Evolutionary conservation across 2,113 vertebrate genomes (phyloP).

Genomic region (Megaceryle torquata): DNA sequence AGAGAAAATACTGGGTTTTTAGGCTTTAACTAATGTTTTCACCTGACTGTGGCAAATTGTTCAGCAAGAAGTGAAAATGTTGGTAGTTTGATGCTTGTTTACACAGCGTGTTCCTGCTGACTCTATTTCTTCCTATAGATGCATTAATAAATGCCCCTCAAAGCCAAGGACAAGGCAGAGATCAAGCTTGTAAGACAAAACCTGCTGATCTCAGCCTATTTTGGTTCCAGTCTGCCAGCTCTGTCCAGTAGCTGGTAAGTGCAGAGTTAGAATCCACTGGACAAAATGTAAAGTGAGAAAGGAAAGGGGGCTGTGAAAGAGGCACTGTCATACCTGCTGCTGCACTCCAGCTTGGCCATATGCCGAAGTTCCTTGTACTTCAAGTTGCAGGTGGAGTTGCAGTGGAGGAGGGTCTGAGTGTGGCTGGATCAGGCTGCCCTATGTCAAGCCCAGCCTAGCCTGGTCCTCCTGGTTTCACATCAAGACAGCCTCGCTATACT

Average conservation of each 20-base stretch:
- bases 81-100: conserved; percentile 20
- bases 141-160: background rate
- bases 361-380: background rate
- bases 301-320: background rate
- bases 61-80: background rate
- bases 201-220: background rate
- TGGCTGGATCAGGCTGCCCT: background rate
- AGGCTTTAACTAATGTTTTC: background rate
- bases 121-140: background rate
- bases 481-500: conserved; percentile 22
- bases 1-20: background rate
- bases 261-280: background rate
- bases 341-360: background rate
- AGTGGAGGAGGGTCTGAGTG: background rate
- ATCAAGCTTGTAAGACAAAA: background rate
- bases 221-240: background rate
- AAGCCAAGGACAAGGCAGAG: background rate
- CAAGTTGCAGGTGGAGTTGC: background rate
- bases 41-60: background rate
- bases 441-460: background rate
- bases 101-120: background rate
- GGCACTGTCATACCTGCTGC: background rate
- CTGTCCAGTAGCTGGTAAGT: background rate
- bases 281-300: background rate
- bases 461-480: conserved; percentile 7